phyloP scores from a whole-genome alignment of 2,113 vertebrate genomes.

The Petromus typicus region DNA sequence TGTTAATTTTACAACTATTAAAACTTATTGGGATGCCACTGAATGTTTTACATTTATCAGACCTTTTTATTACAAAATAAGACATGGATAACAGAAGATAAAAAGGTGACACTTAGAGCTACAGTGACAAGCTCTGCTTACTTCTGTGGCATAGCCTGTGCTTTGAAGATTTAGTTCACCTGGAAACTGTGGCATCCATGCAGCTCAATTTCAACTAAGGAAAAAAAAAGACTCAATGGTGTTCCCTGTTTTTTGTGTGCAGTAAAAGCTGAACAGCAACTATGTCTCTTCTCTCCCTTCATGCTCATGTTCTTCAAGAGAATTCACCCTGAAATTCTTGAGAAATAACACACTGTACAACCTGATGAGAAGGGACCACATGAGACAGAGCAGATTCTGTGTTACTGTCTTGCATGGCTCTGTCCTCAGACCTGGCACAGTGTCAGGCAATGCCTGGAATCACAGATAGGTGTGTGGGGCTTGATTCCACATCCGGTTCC shows the following conservation, averaged over 20 bases:
- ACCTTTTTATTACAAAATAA: constrained; percentile 29
- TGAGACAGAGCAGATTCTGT: not conserved
- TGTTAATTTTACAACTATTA: not conserved
- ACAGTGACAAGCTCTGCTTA: not conserved
- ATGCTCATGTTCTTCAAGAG: not conserved
- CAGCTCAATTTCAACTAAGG: not conserved
- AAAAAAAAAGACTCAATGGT: not conserved
- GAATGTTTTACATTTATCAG: not conserved
- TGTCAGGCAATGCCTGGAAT: not conserved
- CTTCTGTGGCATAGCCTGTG: not conserved
- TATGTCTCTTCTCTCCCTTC: not conserved
- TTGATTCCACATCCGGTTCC: not conserved
- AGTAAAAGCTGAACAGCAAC: not conserved
- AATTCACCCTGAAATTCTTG: constrained; percentile 20
- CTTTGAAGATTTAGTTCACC: constrained; percentile 43
- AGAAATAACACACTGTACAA: not conserved
- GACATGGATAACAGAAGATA: not conserved
- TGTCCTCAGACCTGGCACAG: not conserved
- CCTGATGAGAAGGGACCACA: fast-evolving
- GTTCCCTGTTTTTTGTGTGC: not conserved
- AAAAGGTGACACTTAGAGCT: not conserved
- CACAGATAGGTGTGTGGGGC: not conserved
- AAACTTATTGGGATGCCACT: not conserved
- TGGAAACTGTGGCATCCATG: not conserved
- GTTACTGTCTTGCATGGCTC: not conserved